Evolutionary conservation across 2,888 invertebrate species (phyloP).

Genomic region (Pandemis cinnamomeana): DNA sequence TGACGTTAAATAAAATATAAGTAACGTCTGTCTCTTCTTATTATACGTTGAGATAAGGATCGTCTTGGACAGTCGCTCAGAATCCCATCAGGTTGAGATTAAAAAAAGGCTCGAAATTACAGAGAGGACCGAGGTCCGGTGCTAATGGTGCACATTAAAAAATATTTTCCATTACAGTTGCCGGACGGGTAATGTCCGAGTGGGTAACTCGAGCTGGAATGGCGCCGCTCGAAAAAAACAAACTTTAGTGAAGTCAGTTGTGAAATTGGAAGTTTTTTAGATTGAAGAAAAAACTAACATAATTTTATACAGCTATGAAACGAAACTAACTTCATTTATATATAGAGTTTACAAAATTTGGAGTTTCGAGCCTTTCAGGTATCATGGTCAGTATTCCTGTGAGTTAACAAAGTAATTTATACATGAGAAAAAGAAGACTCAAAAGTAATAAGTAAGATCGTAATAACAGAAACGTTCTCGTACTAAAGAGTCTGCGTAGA

Average conservation of each 20-base stretch:
- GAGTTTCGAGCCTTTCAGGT: not conserved
- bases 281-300: not conserved
- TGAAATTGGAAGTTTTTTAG: slow-evolving; percentile 48
- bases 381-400: not conserved
- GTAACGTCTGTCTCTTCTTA: slow-evolving; percentile 83
- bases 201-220: slow-evolving; percentile 53
- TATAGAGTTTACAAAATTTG: not conserved
- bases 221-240: slow-evolving; percentile 60
- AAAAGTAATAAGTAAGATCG: slow-evolving; percentile 8
- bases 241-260: slow-evolving; percentile 54
- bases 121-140: slow-evolving; percentile 71
- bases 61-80: slow-evolving; percentile 79
- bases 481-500: slow-evolving; percentile 22
- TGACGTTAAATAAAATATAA: slow-evolving; percentile 83
- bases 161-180: slow-evolving; percentile 77
- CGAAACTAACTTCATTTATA: not conserved
- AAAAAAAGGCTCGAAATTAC: slow-evolving; percentile 80
- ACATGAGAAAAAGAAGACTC: slow-evolving; percentile 12
- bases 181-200: slow-evolving; percentile 65
- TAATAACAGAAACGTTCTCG: slow-evolving; percentile 24
- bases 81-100: slow-evolving; percentile 79
- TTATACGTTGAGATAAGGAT: slow-evolving; percentile 80
- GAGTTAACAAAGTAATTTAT: slow-evolving; percentile 4
- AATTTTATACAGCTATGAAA: not conserved
- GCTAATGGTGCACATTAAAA: slow-evolving; percentile 82